These are phyloP conservation scores for Philopotamus ludificatus DNA, from an alignment of 1,140 invertebrate genomes.

Conservation along the genomic window DNA sequence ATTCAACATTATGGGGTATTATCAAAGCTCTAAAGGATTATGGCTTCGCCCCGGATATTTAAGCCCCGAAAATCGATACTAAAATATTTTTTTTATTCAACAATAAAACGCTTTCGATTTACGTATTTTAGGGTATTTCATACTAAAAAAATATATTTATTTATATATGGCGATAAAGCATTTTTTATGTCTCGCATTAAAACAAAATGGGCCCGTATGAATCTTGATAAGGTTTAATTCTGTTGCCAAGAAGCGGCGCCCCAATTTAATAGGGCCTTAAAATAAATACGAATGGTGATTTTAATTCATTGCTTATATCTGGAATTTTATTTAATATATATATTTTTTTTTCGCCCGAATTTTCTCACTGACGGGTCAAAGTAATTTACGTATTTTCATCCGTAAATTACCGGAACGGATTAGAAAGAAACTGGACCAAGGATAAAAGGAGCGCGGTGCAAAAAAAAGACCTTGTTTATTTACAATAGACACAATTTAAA, in stretches of 20 bases:
- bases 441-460: neutral
- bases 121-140: too few species aligned
- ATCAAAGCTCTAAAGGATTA: too few species aligned
- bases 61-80: too few species aligned
- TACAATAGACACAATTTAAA: neutral
- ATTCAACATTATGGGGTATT: too few species aligned
- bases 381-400: neutral
- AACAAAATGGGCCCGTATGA: neutral
- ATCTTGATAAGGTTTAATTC: neutral
- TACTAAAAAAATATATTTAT: too few species aligned
- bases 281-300: neutral
- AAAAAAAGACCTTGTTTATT: slow-evolving; percentile 5
- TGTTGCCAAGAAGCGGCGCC: neutral
- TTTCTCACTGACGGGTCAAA: neutral
- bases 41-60: too few species aligned
- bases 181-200: neutral
- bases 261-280: neutral
- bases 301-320: neutral
- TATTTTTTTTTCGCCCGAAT: neutral
- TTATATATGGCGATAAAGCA: too few species aligned
- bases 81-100: too few species aligned
- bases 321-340: neutral
- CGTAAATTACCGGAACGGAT: slow-evolving; percentile 6
- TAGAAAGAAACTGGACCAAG: neutral
- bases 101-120: too few species aligned